Conservation (phyloP, 1,140 invertebrate genomes). For the Agrypnia vestita region DNA sequence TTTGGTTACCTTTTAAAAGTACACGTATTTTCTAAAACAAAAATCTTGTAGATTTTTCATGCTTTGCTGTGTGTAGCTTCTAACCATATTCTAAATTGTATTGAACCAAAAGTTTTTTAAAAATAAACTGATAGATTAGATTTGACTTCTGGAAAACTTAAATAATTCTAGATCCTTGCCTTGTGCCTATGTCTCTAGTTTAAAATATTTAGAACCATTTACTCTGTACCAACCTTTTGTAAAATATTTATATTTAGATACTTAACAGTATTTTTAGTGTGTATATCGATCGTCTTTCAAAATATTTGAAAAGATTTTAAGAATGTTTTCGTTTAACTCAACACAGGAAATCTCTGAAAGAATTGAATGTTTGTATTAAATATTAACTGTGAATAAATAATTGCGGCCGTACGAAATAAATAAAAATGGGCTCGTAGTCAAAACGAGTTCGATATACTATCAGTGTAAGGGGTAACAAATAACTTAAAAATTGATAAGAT, state of each 20-base stretch:
- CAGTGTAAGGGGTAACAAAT: too few relatives aligned
- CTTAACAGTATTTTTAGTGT: background rate
- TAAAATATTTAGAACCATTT: constrained; percentile 29
- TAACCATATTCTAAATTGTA: constrained; percentile 33
- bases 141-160: background rate
- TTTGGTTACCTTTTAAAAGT: background rate
- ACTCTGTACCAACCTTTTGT: constrained; percentile 33
- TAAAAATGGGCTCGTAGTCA: background rate
- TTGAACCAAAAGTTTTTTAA: constrained; percentile 38
- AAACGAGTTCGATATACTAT: too few relatives aligned
- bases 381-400: background rate
- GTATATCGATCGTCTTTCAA: background rate
- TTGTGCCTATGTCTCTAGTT: constrained; percentile 30
- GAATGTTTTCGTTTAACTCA: background rate
- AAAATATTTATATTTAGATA: constrained; percentile 30
- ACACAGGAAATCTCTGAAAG: background rate
- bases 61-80: constrained; percentile 19
- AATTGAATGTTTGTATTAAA: background rate
- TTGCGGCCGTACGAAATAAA: background rate
- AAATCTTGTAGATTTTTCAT: constrained; percentile 12
- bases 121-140: constrained; percentile 40
- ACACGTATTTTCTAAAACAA: background rate
- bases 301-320: background rate
- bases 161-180: constrained; percentile 36
- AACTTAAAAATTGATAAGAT: too few relatives aligned